phyloP scores from a whole-genome alignment of 1,140 invertebrate species.

The Pristionchus pacificus region DNA sequence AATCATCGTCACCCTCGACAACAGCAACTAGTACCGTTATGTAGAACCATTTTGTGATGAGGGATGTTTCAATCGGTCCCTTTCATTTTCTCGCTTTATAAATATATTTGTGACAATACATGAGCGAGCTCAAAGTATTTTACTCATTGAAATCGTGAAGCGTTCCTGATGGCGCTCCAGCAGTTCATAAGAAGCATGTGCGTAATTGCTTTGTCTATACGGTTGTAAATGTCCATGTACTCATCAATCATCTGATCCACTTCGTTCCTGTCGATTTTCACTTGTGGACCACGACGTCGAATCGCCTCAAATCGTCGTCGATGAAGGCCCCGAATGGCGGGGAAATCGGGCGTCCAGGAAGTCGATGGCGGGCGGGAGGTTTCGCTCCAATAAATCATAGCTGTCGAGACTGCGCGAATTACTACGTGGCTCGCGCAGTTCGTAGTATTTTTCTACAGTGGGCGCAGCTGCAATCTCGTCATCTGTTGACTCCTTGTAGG shows the following conservation, averaged over 20 bases:
- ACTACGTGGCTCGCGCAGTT: not conserved
- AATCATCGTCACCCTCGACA: too few species aligned
- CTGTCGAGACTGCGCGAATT: not conserved
- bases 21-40: too few species aligned
- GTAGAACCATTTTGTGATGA: too few species aligned
- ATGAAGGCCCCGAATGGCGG: conserved; percentile 1
- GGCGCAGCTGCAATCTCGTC: conserved; percentile 7
- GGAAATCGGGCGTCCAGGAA: conserved; percentile 7
- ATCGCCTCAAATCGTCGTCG: conserved; percentile 2
- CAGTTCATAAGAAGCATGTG: conserved; percentile 7
- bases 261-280: not conserved
- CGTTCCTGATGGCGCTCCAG: not conserved
- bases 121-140: not conserved
- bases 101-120: conserved; percentile 7
- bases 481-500: not conserved
- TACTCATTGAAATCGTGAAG: conserved; percentile 2
- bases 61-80: too few species aligned
- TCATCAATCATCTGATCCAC: conserved; percentile 9
- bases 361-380: conserved; percentile 3
- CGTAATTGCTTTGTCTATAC: conserved; percentile 3
- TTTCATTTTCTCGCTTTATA: too few species aligned
- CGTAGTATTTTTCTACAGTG: conserved; percentile 7
- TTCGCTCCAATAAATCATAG: not conserved
- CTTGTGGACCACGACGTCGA: not conserved
- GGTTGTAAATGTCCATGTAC: not conserved